phyloP scores from a whole-genome alignment of 1,140 invertebrate species.

The Trichonephila inaurata region DNA sequence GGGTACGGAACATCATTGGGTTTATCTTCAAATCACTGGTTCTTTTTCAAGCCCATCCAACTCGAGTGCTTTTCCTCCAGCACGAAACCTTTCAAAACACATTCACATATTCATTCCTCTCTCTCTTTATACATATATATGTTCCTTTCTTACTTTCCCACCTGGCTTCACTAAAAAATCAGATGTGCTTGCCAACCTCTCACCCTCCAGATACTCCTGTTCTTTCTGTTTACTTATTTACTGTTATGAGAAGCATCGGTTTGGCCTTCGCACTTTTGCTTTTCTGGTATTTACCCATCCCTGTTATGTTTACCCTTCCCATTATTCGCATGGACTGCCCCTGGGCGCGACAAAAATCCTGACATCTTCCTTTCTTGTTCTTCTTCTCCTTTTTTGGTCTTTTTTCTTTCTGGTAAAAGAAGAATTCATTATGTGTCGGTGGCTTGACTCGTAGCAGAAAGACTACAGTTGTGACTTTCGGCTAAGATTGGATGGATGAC shows the following conservation, averaged over 20 bases:
- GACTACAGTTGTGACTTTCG: not conserved
- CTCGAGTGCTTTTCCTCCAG: not conserved
- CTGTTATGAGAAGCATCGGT: constrained; percentile 12
- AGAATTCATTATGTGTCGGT: constrained; percentile 33
- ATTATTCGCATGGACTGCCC: constrained; percentile 13
- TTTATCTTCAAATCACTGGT: not conserved
- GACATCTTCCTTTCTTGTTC: not conserved
- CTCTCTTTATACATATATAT: not conserved
- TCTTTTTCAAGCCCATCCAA: not conserved
- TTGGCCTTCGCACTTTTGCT: constrained; percentile 29
- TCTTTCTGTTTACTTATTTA: constrained; percentile 18
- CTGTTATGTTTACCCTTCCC: constrained; percentile 31
- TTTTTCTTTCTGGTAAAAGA: not conserved
- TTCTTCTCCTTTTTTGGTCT: not conserved
- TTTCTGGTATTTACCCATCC: constrained; percentile 21
- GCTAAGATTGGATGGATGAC: not conserved
- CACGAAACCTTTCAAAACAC: constrained; percentile 22
- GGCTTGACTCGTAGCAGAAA: not conserved
- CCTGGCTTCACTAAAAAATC: constrained; percentile 21
- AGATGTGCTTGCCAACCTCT: not conserved
- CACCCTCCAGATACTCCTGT: not conserved
- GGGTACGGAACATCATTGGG: not conserved
- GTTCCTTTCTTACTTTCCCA: not conserved
- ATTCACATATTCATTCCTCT: constrained; percentile 28
- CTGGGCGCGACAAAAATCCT: constrained; percentile 3